These are phyloP conservation scores for Canis aureus DNA, from an alignment of 2,113 vertebrate genomes.

Conservation along the genomic window DNA sequence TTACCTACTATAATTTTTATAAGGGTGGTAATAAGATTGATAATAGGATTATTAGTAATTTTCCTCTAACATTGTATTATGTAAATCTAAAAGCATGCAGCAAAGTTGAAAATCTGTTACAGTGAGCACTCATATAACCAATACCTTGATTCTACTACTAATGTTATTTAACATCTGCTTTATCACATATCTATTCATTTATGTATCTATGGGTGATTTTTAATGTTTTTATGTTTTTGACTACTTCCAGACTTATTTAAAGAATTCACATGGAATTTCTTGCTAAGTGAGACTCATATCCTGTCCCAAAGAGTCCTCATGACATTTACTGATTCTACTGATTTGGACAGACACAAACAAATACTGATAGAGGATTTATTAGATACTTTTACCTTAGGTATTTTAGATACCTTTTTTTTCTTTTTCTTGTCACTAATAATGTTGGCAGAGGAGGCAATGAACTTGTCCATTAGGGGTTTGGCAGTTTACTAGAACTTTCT, in stretches of 20 bases:
- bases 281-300: not conserved
- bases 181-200: not conserved
- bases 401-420: not conserved
- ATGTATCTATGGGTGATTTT: not conserved
- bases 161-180: not conserved
- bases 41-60: not conserved
- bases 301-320: not conserved
- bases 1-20: slow-evolving; percentile 1
- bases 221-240: not conserved
- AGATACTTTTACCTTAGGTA: not conserved
- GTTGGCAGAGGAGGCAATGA: not conserved
- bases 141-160: not conserved
- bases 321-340: not conserved
- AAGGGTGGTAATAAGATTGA: not conserved
- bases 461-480: not conserved
- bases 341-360: not conserved
- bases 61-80: not conserved
- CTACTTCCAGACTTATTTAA: slow-evolving; percentile 2
- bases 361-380: not conserved
- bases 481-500: not conserved
- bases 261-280: not conserved
- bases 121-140: not conserved
- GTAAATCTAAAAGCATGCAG: not conserved
- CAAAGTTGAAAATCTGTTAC: not conserved
- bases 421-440: not conserved